Evolutionary conservation across 1,140 invertebrate species (phyloP), one percentile per base, ranked within the genome.

Genomic region (Littorina saxatilis): DNA sequence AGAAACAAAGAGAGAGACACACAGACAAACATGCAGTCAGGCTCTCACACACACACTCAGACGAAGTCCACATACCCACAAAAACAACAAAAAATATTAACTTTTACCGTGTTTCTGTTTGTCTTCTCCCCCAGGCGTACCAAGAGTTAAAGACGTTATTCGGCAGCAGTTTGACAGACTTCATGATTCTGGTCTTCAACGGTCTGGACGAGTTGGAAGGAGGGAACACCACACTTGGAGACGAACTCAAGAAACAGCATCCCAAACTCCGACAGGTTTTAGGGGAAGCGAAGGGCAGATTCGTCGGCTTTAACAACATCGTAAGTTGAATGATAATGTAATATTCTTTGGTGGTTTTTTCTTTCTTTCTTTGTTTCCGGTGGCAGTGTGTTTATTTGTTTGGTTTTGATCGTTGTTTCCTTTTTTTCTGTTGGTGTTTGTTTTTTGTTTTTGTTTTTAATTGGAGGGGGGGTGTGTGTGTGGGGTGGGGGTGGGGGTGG

Each of bases 151-250:
- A 75, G 73, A 5, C 29, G 2, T 29, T 75, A 1, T 75, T 75
- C 73, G 73, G 73, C n/a, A 3, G 2, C 23, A 27, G 55, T 2
- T n/a, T 75, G 43, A 29, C 47, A 20, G 17, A 35, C 23, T 75
- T 29, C 73, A 75, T 75, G 73, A 55, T 75, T 27, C n/a, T 75
- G 20, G 15, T 75, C 73, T 75, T 75, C 73, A 75, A 75, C 73
- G 73, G 73, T 15, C 43, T 75, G 20, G 73, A 75, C 73, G 70
- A 73, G 70, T 39, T 73, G 39, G n/a, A 47, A 39, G 17, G 37
- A 20, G 70, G 43, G 17, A 39, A 39, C 11, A 7, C 37, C 5
- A 17, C 37, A 2, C 70, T 73, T 35, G 70, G 20, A 17, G 23
- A 27, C 17, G 70, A 73, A 43, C 40, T 73, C 9, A 43, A 1